Evolutionary conservation across 2,113 vertebrate species (phyloP), one percentile per base, ranked within the genome.

Genomic region (Saccopteryx bilineata): DNA sequence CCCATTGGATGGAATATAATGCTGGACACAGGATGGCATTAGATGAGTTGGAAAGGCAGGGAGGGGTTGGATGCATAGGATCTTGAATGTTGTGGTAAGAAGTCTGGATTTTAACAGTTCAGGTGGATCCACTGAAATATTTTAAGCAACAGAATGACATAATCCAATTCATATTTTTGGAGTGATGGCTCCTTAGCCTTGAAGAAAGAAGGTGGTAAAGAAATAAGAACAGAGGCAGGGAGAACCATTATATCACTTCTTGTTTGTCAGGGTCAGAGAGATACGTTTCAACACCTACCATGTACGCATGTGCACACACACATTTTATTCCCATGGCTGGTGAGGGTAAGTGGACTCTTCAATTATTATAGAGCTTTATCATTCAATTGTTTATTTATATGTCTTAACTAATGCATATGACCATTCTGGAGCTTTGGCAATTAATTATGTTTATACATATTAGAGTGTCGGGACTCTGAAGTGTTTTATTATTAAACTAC

Each of bases 301-400:
- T 2, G 12, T 61, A 23, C 9, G 10, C 2, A 13, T 12, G 31
- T 15, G 18, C 33, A 17, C 5, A 4, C 23, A 31, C 0, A 1
- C 33, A 2, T 1, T 0, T 15, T 6, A 26, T 13, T 1, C 63
- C 56, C 5, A 69, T 3, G 18, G 50, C 21, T 33, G 26, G 23
- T 39, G 56, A 87, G 19, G 54, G 26, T n/a, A 63, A 68, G 58
- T 0, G 26, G 56, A 84, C 10, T 74, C 18, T 31, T 39, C 6
- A 26, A 9, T 17, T 65, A 54, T 18, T 31, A 46, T 23, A 58
- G 78, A 72, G 46, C 21, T 46, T 95, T 66, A 48, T 4, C 11
- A 28, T 92, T 84, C 39, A n/a, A 48, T 80, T 92, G n/a, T 54
- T 75, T 69, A 69, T 50, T 69, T 46, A 46, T 61, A 46, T 48